phyloP scores from a whole-genome alignment of 2,888 invertebrate species.

The Cataglyphis rosenhaueri region DNA sequence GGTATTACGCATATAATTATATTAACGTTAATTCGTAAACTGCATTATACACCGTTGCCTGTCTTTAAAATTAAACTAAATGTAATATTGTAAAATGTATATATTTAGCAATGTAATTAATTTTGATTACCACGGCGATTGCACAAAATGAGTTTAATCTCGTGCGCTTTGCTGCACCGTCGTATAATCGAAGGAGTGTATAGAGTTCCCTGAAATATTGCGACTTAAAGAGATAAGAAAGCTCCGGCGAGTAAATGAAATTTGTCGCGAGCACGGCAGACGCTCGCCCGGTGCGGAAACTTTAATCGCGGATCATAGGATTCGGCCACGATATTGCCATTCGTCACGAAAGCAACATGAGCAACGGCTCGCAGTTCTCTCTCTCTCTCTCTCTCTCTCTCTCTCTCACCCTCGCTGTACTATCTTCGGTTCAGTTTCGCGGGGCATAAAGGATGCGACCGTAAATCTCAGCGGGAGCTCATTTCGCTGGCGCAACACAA shows the following conservation, averaged over 20 bases:
- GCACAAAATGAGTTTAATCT: slow-evolving; percentile 2
- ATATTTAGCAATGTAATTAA: slow-evolving; percentile 7
- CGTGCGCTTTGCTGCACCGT: not conserved
- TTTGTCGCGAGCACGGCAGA: slow-evolving; percentile 29
- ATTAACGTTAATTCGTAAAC: slow-evolving; percentile 9
- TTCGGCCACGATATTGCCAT: slow-evolving; percentile 65
- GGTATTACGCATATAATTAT: not conserved
- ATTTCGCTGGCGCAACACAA: slow-evolving; percentile 80
- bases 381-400: not conserved
- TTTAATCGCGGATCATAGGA: slow-evolving; percentile 69
- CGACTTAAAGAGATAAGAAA: slow-evolving; percentile 36
- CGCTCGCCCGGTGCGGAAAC: slow-evolving; percentile 40
- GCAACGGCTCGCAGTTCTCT: slow-evolving; percentile 30
- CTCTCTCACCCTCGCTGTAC: not conserved
- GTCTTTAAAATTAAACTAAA: not conserved
- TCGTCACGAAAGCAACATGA: slow-evolving; percentile 64
- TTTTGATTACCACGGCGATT: not conserved
- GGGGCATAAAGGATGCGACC: slow-evolving; percentile 72
- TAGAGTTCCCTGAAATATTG: slow-evolving; percentile 1
- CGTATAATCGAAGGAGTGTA: not conserved
- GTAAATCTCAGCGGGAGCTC: slow-evolving; percentile 78
- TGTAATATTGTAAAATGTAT: not conserved
- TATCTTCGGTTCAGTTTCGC: slow-evolving; percentile 68
- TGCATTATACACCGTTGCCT: too few species aligned
- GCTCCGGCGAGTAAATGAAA: slow-evolving; percentile 31